Base-by-base conservation (phyloP, 1,140 invertebrate species). In the Achatina immaculata region DNA sequence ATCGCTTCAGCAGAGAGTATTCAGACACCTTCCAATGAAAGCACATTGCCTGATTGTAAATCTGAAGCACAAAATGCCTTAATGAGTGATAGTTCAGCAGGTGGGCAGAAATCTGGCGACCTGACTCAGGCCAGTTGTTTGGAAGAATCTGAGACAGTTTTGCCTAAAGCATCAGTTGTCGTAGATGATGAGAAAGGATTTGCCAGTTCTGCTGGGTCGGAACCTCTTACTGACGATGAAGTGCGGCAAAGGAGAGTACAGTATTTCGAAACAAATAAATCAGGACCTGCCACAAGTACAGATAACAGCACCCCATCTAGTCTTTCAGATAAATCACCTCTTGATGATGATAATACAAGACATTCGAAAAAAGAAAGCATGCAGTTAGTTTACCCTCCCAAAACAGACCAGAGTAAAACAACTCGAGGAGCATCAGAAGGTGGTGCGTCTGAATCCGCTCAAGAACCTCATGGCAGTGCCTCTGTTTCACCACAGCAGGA, bases 161-260 rank as follows among this genome's bases (percentile, higher is more conserved):
- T 74, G 19, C 58, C 71, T 24, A 36, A 31, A 14, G 65, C 73
- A 42, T 28, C 78, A 36, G 65, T 31, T 55, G 43, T 58, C 14
- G 77, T 62, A 24, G 80, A 68, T 72, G 80, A 81, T 19, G 58
- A 36, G 36, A 45, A 45, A 38, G 72, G 28, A 9, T 16, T 11
- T 28, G 66, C 24, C 21, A 34, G 51, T 48, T 28, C 34, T 62
- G 19, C n/a, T 16, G 9, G 21, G 43, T 28, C 21, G 9, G 68
- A 73, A 14, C 38, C 68, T 69, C 58, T 45, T 7, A 77, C 28
- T 16, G 80, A 81, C 34, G 80, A 83, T 9, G 75, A 81, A 31
- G 36, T 79, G 16, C 71, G 76, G 31, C 58, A 43, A 43, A 78
- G 81, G 38, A 62, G 81, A 45, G 81, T 82, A n/a, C 48, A 77